Evolutionary conservation across 2,797 vertebrate genomes (phyloP), one percentile per base, ranked within the genome.

Genomic region (Rhadinocentrus ornatus): DNA sequence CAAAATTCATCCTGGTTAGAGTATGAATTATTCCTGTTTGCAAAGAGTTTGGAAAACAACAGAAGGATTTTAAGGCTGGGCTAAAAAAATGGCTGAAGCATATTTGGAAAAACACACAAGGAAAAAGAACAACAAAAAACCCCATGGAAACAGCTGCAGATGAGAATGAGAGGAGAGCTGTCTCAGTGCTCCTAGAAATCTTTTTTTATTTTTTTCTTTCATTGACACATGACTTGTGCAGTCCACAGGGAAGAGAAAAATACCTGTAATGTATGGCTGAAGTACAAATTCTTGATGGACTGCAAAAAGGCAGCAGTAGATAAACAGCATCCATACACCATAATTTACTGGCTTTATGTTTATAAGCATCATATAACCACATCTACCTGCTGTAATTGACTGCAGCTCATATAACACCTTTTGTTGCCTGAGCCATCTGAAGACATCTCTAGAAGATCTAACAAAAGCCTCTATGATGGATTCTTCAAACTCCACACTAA

Each of bases 1-100:
- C 74, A 72, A 90, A 85, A 88, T 80, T 57, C 67, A 78, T 83
- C 80, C 77, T 75, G 80, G 81, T 77, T 82, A 80, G 66, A 57
- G 46, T 67, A 88, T 89, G 78, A 91, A 90, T 91, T 88, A 89
- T 89, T 90, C 77, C 61, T 71, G 50, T 83, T 86, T 83, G 64
- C 65, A 64, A 62, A 56, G 64, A 55, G 56, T 78, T 80, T 80
- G 78, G 83, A 75, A 85, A 82, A 89, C 76, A 84, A 81, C 79
- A 75, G 70, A 84, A 85, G 69, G 34, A 72, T 59, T 84, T 78
- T 80, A 69, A 77, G 81, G 65, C 58, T 37, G 58, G 70, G 63
- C 69, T 72, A 66, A 80, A 72, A 77, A 62, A 75, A 48, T 73
- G 73, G 37, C 55, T 55, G 61, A 75, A 74, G 73, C 81, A 73